Base-by-base conservation (phyloP, 2,113 vertebrate species). In the Thalassarche chlororhynchos region DNA sequence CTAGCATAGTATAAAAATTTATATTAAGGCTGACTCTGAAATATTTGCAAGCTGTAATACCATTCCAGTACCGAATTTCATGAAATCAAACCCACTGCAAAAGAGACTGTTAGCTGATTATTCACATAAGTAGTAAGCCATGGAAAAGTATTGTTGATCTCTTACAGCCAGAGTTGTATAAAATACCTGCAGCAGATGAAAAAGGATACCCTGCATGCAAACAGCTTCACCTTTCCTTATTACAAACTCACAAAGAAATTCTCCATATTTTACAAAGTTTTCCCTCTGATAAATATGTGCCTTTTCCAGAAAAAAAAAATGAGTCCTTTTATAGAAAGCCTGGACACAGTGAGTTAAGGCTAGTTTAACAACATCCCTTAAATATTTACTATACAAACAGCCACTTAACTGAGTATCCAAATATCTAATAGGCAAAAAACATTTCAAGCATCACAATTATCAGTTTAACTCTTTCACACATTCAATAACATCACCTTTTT, bases 21-120 rank as follows among this genome's bases (percentile, higher is more conserved):
- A 38, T 91, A 95, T 96, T 93, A 92, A 82, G 95, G 69, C 65
- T 85, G 94, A 94, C 91, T 88, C 87, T 52, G 84, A 96, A 92
- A 74, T 87, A 97, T 87, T 83, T 95, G 74, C 77, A 79, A 87
- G 74, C 49, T 95, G 86, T 92, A 92, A 92, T 85, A 87, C 28
- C 68, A 82, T 69, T 70, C 34, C 84, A 57, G 31, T 25, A 87
- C 15, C 6, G 1, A 92, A 91, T 84, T 47, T 82, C 79, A 44
- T 72, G 46, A 96, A 89, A 96, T 89, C 70, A 96, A 92, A 62
- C 57, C 49, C 23, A 58, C 13, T 57, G 61, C 44, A 75, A 51
- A 71, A 79, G 61, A 92, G 42, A 84, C 34, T 52, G 57, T 58
- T 66, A 51, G 58, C 61, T 85, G 80, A 91, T 91, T 69, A 82